Evolutionary conservation across 2,888 invertebrate genomes (phyloP), one percentile per base, ranked within the genome.

Genomic region (Carpatolechia fugitivella): DNA sequence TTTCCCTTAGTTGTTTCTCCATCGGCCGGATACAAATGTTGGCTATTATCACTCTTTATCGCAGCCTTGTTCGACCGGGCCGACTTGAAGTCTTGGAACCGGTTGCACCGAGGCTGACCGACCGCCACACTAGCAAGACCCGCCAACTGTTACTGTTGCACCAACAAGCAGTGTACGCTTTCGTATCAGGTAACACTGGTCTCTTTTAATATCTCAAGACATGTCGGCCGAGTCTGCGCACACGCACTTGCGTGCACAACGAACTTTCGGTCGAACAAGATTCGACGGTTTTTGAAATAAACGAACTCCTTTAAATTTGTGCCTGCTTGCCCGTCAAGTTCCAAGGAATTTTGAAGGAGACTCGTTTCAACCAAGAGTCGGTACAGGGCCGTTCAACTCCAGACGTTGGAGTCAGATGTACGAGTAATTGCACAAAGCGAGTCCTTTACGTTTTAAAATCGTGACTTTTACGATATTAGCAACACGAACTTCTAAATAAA

Each of bases 51-150:
- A 72, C 72, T 65, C 65, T 69, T 76, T 80, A 84, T 79, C 79
- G 70, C 68, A 72, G 70, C 70, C 76, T 76, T 73, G 80, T 70
- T 67, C 60, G 64, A 72, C 66, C 72, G 68, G 76, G 65, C 67
- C 62, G 65, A 66, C 66, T 68, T 65, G 71, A 87, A 88, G 65
- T 65, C 66, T 68, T 65, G 44, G 44, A 44, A 44, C 89, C 86
- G 88, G 88, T 88, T 78, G 79, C 66, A 67, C 49, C 70, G 74
- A 77, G 76, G 72, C 72, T 80, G 77, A 61, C 64, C 63, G 56
- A 62, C 56, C 63, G 83, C 78, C 36, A 14, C n/a, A 7, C 1
- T 47, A n/a, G 64, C 46, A 57, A 16, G 57, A 61, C 47, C 36
- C 31, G 0, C 44, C 18, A 54, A 50, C 40, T n/a, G 24, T 20